Base-by-base conservation (phyloP, 2,888 invertebrate species). In the Orthosia incerta region DNA sequence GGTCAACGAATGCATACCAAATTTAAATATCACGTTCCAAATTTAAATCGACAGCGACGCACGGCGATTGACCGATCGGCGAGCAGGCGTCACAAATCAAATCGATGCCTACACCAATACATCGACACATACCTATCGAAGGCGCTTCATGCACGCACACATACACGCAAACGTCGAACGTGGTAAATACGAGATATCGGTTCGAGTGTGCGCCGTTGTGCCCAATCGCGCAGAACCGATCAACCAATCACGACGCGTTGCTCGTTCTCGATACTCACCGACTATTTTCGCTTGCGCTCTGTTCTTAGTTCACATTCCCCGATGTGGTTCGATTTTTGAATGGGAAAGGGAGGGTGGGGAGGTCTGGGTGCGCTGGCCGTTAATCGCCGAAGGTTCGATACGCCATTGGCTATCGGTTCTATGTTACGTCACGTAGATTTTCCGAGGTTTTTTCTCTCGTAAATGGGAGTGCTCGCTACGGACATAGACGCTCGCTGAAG, bases 221-320 rank as follows among this genome's bases (percentile, higher is more conserved):
- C 89, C 96, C 96, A 96, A 96, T 96, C 92, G 95, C 94, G 95
- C 94, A 92, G 94, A 96, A 96, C 97, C 97, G 97, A 97, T 97
- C 97, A 95, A 87, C 96, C 96, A 96, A 96, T 96, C 90, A 89
- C 88, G 83, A 84, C 83, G 85, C 92, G 80, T 84, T 90, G 84
- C 93, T 87, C 91, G 84, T 89, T 92, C 94, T 95, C 94, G 92
- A 95, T 95, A 94, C 65, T 80, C 75, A 72, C 73, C 77, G 80
- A 56, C 93, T 86, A 89, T 78, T 86, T 80, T 83, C 57, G 70
- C 71, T 60, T 83, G 91, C 82, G 63, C 91, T 81, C 77, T 69
- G 76, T 72, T 74, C 67, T 16, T 53, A 57, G 20, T 71, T 74
- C 53, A 57, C 9, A 18, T 12, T n/a, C 60, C 68, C 64, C 81